These are phyloP conservation scores for Therioaphis trifolii DNA, from an alignment of 2,888 invertebrate genomes.

Conservation along the genomic window DNA sequence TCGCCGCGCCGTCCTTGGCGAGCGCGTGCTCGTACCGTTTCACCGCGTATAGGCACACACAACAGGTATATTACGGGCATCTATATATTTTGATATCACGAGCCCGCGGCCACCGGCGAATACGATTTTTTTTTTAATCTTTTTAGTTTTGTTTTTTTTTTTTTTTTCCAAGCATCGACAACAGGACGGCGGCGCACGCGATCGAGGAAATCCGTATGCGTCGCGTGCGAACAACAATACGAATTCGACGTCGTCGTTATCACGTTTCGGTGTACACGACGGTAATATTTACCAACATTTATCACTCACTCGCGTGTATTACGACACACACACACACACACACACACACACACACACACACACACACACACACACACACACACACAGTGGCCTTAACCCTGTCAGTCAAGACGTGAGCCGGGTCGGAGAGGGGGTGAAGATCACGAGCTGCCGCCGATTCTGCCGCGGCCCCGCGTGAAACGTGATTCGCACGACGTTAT, in stretches of 20 bases:
- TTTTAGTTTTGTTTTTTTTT: neutral
- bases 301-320: too few relatives aligned
- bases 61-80: neutral
- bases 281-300: neutral
- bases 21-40: too few relatives aligned
- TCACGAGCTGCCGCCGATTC: neutral
- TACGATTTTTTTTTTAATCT: neutral
- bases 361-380: too few relatives aligned
- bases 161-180: neutral
- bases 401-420: neutral
- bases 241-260: neutral
- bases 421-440: too few relatives aligned
- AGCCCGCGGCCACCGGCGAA: too few relatives aligned
- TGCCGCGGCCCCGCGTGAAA: neutral
- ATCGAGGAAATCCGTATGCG: conserved; percentile 21
- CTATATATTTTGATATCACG: too few relatives aligned
- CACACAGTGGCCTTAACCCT: conserved; percentile 35
- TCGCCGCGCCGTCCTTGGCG: conserved; percentile 6
- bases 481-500: too few relatives aligned
- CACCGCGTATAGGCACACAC: neutral
- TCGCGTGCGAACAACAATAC: conserved; percentile 14
- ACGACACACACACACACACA: too few relatives aligned
- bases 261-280: neutral
- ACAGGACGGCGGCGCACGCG: neutral
- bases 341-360: too few relatives aligned